These are phyloP conservation scores for Tetramorium alpestre DNA, from an alignment of 1,140 invertebrate species.

Conservation along the genomic window DNA sequence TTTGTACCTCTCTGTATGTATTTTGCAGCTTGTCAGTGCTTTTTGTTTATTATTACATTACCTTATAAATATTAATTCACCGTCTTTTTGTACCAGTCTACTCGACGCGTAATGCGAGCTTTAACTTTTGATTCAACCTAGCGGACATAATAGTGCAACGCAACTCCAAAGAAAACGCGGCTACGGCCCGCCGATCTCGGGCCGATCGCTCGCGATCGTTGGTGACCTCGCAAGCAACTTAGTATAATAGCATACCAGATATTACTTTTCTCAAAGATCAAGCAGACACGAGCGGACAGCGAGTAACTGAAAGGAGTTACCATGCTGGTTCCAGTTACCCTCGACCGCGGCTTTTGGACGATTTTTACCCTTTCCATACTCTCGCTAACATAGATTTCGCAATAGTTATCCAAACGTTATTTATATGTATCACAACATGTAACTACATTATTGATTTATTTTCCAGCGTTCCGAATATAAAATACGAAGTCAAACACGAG, in stretches of 20 bases:
- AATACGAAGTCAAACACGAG: not conserved
- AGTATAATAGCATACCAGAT: conserved; percentile 52
- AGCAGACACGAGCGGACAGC: conserved; percentile 37
- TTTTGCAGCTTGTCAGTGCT: conserved; percentile 75
- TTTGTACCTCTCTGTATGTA: conserved; percentile 76
- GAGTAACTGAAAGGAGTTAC: conserved; percentile 34
- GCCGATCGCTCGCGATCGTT: conserved; percentile 46
- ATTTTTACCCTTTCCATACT: conserved; percentile 2
- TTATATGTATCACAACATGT: not conserved
- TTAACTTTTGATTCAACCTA: conserved; percentile 20
- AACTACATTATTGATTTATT: not conserved
- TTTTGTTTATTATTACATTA: conserved; percentile 70
- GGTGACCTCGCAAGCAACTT: conserved; percentile 68
- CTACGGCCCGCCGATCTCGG: conserved; percentile 20
- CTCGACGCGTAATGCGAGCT: not conserved
- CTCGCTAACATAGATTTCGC: not conserved
- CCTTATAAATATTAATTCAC: conserved; percentile 54
- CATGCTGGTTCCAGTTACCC: conserved; percentile 19
- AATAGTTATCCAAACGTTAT: not conserved
- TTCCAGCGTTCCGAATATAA: not conserved
- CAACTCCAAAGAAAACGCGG: conserved; percentile 56
- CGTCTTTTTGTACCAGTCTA: conserved; percentile 66
- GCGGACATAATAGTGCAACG: conserved; percentile 32
- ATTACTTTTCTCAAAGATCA: conserved; percentile 53
- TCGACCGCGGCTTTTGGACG: not conserved